A percentile compares a stretch with the other conserved stretches of the same genome.
These are phyloP conservation scores for Helicorthomorpha holstii DNA, from an alignment of 1,140 invertebrate species.

Conservation along the genomic window DNA sequence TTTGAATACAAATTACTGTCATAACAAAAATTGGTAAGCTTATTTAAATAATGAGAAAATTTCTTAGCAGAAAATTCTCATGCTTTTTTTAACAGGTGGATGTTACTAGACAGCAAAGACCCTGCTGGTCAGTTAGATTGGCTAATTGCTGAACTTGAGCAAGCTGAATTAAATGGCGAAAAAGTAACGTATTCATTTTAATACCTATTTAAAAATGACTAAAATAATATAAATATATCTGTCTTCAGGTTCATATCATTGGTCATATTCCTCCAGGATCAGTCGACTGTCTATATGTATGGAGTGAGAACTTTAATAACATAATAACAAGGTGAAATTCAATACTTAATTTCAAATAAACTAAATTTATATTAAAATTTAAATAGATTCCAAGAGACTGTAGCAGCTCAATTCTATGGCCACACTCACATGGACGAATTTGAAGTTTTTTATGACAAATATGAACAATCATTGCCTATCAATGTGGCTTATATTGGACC, in stretches of 20 bases:
- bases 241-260: constrained; percentile 67
- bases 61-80: background rate
- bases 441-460: constrained; percentile 73
- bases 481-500: constrained; percentile 81
- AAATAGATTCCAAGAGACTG: constrained; percentile 73
- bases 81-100: background rate
- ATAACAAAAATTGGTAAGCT: constrained; percentile 23
- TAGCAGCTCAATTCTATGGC: constrained; percentile 85
- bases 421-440: constrained; percentile 92
- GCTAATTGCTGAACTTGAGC: constrained; percentile 84
- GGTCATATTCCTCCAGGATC: constrained; percentile 94
- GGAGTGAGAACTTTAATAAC: constrained; percentile 79
- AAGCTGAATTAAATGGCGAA: constrained; percentile 78
- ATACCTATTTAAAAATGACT: constrained; percentile 12
- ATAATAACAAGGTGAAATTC: constrained; percentile 54
- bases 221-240: background rate
- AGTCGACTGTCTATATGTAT: constrained; percentile 78
- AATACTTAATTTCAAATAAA: background rate
- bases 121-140: constrained; percentile 86
- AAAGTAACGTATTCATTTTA: constrained; percentile 47
- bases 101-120: constrained; percentile 36
- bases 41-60: background rate
- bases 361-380: too few species aligned
- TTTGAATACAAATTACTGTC: constrained; percentile 26
- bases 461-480: constrained; percentile 52